Percentiles rank a stretch among this genome's conserved stretches.
These are phyloP conservation scores for Drosophila melanogaster DNA, from an alignment of 1,140 invertebrate species.

Conservation along the genomic window DNA sequence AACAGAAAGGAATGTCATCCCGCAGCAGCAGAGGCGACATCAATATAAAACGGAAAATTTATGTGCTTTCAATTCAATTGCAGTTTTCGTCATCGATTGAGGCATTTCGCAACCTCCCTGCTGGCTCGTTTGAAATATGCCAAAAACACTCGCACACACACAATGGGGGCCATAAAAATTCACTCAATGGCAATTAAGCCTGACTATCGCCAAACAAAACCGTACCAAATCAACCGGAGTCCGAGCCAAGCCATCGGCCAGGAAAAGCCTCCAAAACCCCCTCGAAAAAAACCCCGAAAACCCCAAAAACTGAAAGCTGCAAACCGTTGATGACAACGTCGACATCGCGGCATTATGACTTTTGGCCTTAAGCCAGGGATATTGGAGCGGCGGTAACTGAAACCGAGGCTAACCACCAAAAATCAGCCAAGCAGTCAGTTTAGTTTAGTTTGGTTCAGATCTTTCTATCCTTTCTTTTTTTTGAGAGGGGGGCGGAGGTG, in stretches of 20 bases:
- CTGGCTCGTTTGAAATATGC: constrained; percentile 60
- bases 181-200: constrained; percentile 74
- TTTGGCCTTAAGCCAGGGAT: constrained; percentile 63
- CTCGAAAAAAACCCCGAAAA: neutral
- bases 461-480: constrained; percentile 5
- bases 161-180: constrained; percentile 68
- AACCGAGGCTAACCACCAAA: constrained; percentile 52
- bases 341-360: constrained; percentile 66
- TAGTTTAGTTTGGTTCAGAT: constrained; percentile 42
- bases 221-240: constrained; percentile 35
- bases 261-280: neutral
- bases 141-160: constrained; percentile 56
- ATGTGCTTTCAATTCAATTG: constrained; percentile 73
- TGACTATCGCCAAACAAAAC: constrained; percentile 54
- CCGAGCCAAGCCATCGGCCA: constrained; percentile 20
- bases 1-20: constrained; percentile 2
- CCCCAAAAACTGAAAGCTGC: constrained; percentile 11
- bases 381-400: constrained; percentile 41
- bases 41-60: constrained; percentile 49
- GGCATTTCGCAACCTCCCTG: constrained; percentile 27
- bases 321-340: constrained; percentile 59
- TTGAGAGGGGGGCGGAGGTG: neutral
- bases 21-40: constrained; percentile 3
- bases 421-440: constrained; percentile 55
- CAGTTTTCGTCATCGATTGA: constrained; percentile 55